These are phyloP conservation scores for Mirounga angustirostris DNA, from an alignment of 2,113 vertebrate species.

Conservation along the genomic window DNA sequence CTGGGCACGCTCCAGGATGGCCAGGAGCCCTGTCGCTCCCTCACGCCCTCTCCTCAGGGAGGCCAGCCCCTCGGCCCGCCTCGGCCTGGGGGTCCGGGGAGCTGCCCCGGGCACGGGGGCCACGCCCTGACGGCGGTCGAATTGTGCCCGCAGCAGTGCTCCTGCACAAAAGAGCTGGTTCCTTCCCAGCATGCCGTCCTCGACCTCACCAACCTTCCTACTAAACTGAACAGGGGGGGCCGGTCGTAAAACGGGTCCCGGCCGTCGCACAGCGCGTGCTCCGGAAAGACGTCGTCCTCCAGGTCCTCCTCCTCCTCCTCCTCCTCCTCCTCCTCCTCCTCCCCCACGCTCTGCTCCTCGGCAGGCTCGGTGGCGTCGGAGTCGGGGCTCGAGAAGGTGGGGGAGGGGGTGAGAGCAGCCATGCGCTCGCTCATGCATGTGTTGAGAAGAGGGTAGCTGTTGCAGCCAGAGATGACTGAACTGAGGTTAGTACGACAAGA, in stretches of 20 bases:
- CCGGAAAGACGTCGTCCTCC: constrained; percentile 96
- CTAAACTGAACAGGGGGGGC: constrained; percentile 99
- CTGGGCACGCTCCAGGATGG: rapidly evolving
- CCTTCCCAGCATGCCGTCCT: constrained; percentile 97
- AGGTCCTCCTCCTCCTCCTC: constrained; percentile 89
- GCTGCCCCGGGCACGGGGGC: constrained; percentile 25
- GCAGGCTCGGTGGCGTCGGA: constrained; percentile 98
- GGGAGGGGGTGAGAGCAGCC: constrained; percentile 98
- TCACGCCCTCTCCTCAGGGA: not conserved
- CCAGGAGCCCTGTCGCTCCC: rapidly evolving
- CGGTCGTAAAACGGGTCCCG: constrained; percentile 99
- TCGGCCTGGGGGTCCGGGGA: not conserved
- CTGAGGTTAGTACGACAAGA: constrained; percentile 95
- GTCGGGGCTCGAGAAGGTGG: constrained; percentile 96
- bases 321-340: constrained; percentile 87
- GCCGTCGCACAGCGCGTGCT: constrained; percentile 95
- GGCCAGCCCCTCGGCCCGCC: constrained; percentile 63
- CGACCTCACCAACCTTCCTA: constrained; percentile 99
- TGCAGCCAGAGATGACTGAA: constrained; percentile 97
- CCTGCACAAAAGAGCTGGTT: constrained; percentile 97
- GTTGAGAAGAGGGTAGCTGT: constrained; percentile 99
- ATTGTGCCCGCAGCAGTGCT: constrained; percentile 86
- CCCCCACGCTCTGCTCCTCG: constrained; percentile 94
- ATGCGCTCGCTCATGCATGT: constrained; percentile 99
- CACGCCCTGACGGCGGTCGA: constrained; percentile 28